Conservation (phyloP, 2,113 vertebrate genomes). For the Misgurnus anguillicaudatus region DNA sequence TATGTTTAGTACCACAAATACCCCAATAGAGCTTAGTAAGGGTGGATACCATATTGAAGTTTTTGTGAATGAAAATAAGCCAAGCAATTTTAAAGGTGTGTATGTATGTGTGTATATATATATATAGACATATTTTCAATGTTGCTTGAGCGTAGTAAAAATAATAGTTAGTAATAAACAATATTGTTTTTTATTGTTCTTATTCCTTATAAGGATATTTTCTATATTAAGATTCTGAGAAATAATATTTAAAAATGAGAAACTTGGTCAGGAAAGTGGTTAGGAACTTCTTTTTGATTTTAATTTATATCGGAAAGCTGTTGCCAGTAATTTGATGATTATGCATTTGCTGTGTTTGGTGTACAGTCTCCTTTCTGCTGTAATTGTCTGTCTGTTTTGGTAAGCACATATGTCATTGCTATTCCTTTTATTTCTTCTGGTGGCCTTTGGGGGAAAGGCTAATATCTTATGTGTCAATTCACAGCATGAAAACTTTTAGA, state of each 20-base stretch:
- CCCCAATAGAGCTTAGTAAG: too few relatives aligned
- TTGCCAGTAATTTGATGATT: slow-evolving; percentile 50
- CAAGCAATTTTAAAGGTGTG: too few relatives aligned
- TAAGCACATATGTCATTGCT: slow-evolving; percentile 72
- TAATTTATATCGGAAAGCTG: slow-evolving; percentile 36
- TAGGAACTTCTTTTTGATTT: slow-evolving; percentile 38
- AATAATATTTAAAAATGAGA: too few relatives aligned
- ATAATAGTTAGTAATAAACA: too few relatives aligned
- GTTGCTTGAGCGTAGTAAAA: too few relatives aligned
- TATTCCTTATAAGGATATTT: too few relatives aligned
- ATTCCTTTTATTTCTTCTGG: slow-evolving; percentile 72
- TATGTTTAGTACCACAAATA: not conserved
- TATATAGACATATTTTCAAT: too few relatives aligned
- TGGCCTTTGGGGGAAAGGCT: slow-evolving; percentile 80
- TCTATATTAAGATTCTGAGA: too few relatives aligned
- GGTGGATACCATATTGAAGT: too few relatives aligned
- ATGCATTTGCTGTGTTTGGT: slow-evolving; percentile 55
- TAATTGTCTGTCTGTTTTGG: slow-evolving; percentile 68
- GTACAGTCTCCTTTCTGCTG: slow-evolving; percentile 52
- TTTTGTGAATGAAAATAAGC: too few relatives aligned
- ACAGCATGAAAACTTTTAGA: slow-evolving; percentile 79
- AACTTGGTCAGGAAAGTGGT: not conserved
- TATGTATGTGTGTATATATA: too few relatives aligned
- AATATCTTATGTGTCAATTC: slow-evolving; percentile 81
- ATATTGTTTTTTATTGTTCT: too few relatives aligned